These are phyloP conservation scores for Pandion haliaetus DNA, from an alignment of 2,113 vertebrate species.

Conservation along the genomic window DNA sequence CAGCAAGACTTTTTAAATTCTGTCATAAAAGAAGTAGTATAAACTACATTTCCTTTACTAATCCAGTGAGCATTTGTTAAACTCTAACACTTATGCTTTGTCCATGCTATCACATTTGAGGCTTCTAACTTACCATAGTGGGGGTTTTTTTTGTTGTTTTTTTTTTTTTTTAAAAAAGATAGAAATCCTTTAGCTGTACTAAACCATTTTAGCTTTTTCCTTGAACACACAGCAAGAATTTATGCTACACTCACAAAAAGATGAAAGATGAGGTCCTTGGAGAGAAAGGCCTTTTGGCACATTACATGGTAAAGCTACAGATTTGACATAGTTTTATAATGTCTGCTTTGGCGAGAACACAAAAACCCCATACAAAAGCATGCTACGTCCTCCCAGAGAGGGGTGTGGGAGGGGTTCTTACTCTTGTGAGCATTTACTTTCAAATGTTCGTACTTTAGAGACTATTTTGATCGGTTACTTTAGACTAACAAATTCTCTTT, in stretches of 20 bases:
- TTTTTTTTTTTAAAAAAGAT: not conserved
- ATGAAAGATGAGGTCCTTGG: constrained; percentile 75
- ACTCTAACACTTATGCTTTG: constrained; percentile 66
- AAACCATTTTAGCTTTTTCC: constrained; percentile 74
- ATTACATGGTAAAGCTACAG: constrained; percentile 67
- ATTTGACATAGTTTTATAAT: constrained; percentile 73
- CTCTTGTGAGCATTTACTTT: constrained; percentile 52
- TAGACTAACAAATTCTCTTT: constrained; percentile 64
- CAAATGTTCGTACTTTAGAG: constrained; percentile 54
- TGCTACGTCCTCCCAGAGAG: constrained; percentile 18
- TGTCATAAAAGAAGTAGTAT: constrained; percentile 81
- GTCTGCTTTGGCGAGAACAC: constrained; percentile 63
- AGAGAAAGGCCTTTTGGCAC: constrained; percentile 77
- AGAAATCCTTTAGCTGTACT: constrained; percentile 61
- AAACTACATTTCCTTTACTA: constrained; percentile 84
- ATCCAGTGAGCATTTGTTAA: constrained; percentile 83
- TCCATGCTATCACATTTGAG: constrained; percentile 54
- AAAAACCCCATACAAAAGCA: constrained; percentile 63
- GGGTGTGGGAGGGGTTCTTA: not conserved
- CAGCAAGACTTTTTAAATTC: constrained; percentile 87
- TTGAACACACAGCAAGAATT: constrained; percentile 77
- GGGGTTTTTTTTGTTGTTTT: no score
- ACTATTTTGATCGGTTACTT: constrained; percentile 59
- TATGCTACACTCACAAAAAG: constrained; percentile 74
- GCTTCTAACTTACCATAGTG: constrained; percentile 65